These are phyloP conservation scores for Scomber colias DNA, from an alignment of 2,113 vertebrate species.

Conservation along the genomic window DNA sequence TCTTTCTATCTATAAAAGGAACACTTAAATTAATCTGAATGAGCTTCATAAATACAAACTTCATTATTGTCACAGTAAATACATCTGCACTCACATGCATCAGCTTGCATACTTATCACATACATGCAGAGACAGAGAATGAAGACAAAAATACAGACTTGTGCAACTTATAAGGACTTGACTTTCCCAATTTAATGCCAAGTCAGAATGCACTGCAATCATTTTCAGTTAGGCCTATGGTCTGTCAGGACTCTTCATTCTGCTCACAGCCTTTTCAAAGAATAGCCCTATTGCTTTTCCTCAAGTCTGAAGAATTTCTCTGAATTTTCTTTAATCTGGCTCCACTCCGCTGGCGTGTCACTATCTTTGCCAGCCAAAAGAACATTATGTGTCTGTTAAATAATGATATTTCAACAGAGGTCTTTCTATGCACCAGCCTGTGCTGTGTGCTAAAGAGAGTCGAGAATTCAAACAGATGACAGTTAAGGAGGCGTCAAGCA, in stretches of 20 bases:
- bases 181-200: slow-evolving; percentile 46
- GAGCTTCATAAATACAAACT: not conserved
- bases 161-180: slow-evolving; percentile 17
- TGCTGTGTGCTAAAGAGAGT: slow-evolving; percentile 25
- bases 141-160: slow-evolving; percentile 16
- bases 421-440: slow-evolving; percentile 25
- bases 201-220: slow-evolving; percentile 47
- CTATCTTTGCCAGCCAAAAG: slow-evolving; percentile 54
- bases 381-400: slow-evolving; percentile 64
- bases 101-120: slow-evolving; percentile 14
- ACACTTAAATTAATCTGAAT: not conserved
- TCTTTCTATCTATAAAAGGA: not conserved
- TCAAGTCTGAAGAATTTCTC: slow-evolving; percentile 51
- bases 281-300: slow-evolving; percentile 43
- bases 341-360: slow-evolving; percentile 48
- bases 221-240: slow-evolving; percentile 54
- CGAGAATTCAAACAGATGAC: slow-evolving; percentile 26
- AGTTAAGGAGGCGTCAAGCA: slow-evolving; percentile 23
- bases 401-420: slow-evolving; percentile 60
- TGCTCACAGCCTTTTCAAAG: slow-evolving; percentile 55
- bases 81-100: not conserved
- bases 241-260: slow-evolving; percentile 52
- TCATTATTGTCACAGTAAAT: not conserved
- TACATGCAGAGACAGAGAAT: slow-evolving; percentile 14
- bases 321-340: slow-evolving; percentile 59